A percentile compares a stretch with the other conserved stretches of the same genome.
phyloP scores from a whole-genome alignment of 2,113 vertebrate genomes.

The Boleophthalmus pectinirostris region DNA sequence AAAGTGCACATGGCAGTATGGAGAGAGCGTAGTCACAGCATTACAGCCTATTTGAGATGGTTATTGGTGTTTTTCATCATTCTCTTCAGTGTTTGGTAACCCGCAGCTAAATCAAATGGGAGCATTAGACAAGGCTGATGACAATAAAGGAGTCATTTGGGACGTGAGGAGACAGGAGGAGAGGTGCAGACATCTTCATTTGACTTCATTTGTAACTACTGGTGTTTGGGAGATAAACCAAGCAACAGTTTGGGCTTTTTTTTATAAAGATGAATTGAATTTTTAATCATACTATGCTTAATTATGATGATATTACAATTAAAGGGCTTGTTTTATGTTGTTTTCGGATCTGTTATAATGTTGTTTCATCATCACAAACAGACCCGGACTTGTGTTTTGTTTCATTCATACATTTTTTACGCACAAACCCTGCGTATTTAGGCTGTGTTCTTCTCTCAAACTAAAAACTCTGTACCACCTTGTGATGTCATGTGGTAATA shows the following conservation, averaged over 20 bases:
- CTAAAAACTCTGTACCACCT: no score
- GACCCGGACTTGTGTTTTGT: no score
- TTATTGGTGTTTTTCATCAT: slow-evolving; percentile 54
- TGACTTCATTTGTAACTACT: not conserved
- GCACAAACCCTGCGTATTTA: no score
- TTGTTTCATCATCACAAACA: no score
- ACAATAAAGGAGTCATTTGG: slow-evolving; percentile 33
- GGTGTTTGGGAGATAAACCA: not conserved
- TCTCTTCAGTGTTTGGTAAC: slow-evolving; percentile 31
- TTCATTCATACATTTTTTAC: no score
- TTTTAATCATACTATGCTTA: no score
- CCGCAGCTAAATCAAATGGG: slow-evolving; percentile 23
- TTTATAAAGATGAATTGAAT: not conserved
- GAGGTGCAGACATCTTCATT: slow-evolving; percentile 21
- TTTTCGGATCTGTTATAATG: no score
- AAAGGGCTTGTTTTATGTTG: no score
- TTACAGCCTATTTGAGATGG: slow-evolving; percentile 39
- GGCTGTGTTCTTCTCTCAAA: no score
- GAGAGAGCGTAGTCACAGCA: slow-evolving; percentile 19
- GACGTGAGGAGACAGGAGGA: slow-evolving; percentile 6
- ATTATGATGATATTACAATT: no score
- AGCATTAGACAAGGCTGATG: slow-evolving; percentile 21
- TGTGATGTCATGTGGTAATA: no score
- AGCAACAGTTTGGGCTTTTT: not conserved
- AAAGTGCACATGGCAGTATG: slow-evolving; percentile 52